Base-by-base conservation (phyloP, 2,888 invertebrate genomes). In the Trisateles emortualis region DNA sequence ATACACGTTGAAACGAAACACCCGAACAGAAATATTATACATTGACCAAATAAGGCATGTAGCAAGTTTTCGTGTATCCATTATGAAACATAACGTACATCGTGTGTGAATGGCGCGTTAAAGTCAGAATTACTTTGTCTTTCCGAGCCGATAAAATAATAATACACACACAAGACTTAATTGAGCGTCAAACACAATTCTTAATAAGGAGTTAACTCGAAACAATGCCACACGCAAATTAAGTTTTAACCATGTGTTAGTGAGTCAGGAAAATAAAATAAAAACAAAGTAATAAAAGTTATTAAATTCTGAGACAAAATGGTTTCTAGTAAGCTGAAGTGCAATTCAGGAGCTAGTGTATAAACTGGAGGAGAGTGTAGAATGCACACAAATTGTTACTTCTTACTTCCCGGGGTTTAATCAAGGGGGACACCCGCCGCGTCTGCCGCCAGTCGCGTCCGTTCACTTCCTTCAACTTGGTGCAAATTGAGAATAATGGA, bases 401-500 rank as follows among this genome's bases (percentile, higher is more conserved):
- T 86, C 86, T 84, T 83, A 87, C 83, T 83, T 84, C 81, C 82
- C 81, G 73, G 76, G 83, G 88, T 92, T 92, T 92, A 92, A 92
- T 92, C 92, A 92, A 91, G 90, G 88, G 87, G 87, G 87, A 91
- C 90, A 90, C 92, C 93, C 90, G 90, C 88, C 83, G 92, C 73
- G 92, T 75, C 78, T 68, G 80, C 78, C 74, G 69, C 66, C 50
- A 76, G 76, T 59, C 62, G 46, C 72, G 75, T 75, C 73, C 69
- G 72, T 75, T 53, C 32, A 81, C 83, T 86, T 79, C 80, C 85
- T 83, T 84, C 82, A 83, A 83, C 86, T 84, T 79, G 79, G 83
- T 79, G 84, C 86, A 91, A 92, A 92, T 92, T 92, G 89, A 92
- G 89, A 92, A 87, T 92, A 92, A 92, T 92, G 90, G 88, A 83